Conservation (phyloP, 2,113 vertebrate genomes). For the Gymnarchus niloticus region DNA sequence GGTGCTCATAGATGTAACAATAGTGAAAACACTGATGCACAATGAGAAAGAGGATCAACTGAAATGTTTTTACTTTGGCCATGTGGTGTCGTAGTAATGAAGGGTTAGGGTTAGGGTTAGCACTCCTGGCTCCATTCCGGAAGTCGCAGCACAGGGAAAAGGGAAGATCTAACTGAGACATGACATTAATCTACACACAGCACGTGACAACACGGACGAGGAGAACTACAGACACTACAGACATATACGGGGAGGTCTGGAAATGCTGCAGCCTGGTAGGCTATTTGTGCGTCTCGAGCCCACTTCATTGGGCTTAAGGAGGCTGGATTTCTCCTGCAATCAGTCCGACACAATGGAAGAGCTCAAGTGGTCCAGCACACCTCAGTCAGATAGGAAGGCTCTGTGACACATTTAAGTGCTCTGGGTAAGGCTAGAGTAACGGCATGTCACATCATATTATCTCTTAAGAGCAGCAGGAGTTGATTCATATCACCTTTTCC, state of each 20-base stretch:
- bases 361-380: conserved; percentile 60
- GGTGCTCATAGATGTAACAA: neutral
- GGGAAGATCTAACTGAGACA: neutral
- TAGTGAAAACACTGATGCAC: neutral
- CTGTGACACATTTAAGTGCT: conserved; percentile 59
- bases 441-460: conserved; percentile 67
- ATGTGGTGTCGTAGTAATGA: too few relatives aligned
- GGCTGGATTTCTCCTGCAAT: conserved; percentile 55
- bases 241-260: neutral
- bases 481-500: conserved; percentile 49
- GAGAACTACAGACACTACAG: neutral
- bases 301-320: conserved; percentile 40
- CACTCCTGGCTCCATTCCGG: neutral
- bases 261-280: neutral
- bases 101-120: too few relatives aligned
- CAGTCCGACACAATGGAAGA: conserved; percentile 55
- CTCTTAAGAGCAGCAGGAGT: conserved; percentile 57
- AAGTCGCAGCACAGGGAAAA: neutral
- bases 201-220: neutral
- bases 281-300: conserved; percentile 15
- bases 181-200: neutral
- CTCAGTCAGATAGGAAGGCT: conserved; percentile 71
- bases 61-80: too few relatives aligned
- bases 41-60: neutral
- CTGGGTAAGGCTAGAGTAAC: conserved; percentile 47